A percentile compares a stretch with the other conserved stretches of the same genome.
Conservation (phyloP, 2,888 invertebrate species). For the Drosophila suboccidentalis region DNA sequence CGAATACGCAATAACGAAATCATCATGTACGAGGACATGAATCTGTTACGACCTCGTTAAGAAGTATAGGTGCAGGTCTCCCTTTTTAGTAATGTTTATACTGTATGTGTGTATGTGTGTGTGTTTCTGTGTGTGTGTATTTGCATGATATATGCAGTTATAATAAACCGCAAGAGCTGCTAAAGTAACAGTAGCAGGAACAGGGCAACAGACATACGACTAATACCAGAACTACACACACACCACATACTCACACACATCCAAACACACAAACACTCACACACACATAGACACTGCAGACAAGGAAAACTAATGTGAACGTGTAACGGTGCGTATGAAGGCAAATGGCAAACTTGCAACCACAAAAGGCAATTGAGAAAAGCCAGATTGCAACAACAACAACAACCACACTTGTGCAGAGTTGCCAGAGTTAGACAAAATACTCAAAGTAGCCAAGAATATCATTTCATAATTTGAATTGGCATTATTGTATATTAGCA, state of each 20-base stretch:
- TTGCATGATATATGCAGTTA: slow-evolving; percentile 79
- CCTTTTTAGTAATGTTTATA: slow-evolving; percentile 16
- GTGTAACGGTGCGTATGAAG: slow-evolving; percentile 73
- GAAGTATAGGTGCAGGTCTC: slow-evolving; percentile 8
- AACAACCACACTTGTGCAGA: background rate
- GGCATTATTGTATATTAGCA: slow-evolving; percentile 25
- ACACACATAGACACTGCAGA: background rate
- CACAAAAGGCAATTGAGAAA: slow-evolving; percentile 56
- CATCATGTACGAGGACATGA: slow-evolving; percentile 37
- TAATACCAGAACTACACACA: slow-evolving; percentile 16
- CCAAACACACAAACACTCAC: slow-evolving; percentile 14
- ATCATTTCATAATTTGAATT: slow-evolving; percentile 52
- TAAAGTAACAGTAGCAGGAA: slow-evolving; percentile 53
- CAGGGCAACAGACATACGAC: slow-evolving; percentile 25
- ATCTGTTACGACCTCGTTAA: slow-evolving; percentile 45
- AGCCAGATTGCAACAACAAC: slow-evolving; percentile 9
- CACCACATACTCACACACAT: slow-evolving; percentile 1
- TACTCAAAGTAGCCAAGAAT: slow-evolving; percentile 29
- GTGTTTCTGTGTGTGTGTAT: slow-evolving; percentile 30
- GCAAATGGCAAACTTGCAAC: slow-evolving; percentile 70
- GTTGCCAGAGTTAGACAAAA: slow-evolving; percentile 20
- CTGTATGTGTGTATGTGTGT: slow-evolving; percentile 30
- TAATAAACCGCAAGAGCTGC: slow-evolving; percentile 78
- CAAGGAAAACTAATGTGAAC: slow-evolving; percentile 64
- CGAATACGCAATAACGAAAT: slow-evolving; percentile 43